Evolutionary conservation across 2,888 invertebrate genomes (phyloP).

Genomic region (Resseliella maxima): DNA sequence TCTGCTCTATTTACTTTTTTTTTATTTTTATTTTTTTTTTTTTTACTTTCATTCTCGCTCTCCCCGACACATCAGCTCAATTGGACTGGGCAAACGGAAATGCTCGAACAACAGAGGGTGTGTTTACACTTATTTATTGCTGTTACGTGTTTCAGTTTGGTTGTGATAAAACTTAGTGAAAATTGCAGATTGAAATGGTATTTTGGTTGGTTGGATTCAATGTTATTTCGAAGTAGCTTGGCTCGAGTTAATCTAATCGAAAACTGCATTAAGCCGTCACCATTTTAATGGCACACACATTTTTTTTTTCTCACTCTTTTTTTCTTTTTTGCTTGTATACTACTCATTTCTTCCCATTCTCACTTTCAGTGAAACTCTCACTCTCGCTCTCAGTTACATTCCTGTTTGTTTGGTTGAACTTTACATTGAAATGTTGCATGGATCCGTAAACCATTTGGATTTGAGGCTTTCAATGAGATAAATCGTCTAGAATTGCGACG

Average conservation of each 20-base stretch:
- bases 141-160: constrained; percentile 30
- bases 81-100: no score
- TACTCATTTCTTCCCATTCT: neutral
- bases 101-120: constrained; percentile 36
- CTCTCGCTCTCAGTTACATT: no score
- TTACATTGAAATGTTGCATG: neutral
- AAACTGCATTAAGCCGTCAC: constrained; percentile 43
- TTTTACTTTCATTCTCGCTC: no score
- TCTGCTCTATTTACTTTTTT: neutral
- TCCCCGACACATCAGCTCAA: neutral
- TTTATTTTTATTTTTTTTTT: no score
- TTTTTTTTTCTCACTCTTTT: neutral
- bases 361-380: no score
- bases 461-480: neutral
- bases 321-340: neutral
- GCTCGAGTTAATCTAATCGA: constrained; percentile 26
- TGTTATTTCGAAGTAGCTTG: neutral
- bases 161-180: constrained; percentile 20
- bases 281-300: constrained; percentile 1
- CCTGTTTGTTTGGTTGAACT: neutral
- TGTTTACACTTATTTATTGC: constrained; percentile 42
- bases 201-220: neutral
- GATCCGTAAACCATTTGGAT: neutral
- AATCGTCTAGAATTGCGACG: neutral
- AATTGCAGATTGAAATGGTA: constrained; percentile 46